A percentile compares a stretch with the other conserved stretches of the same genome.
Conservation (phyloP, 2,888 invertebrate genomes). For the Aphidoletes aphidimyza region DNA sequence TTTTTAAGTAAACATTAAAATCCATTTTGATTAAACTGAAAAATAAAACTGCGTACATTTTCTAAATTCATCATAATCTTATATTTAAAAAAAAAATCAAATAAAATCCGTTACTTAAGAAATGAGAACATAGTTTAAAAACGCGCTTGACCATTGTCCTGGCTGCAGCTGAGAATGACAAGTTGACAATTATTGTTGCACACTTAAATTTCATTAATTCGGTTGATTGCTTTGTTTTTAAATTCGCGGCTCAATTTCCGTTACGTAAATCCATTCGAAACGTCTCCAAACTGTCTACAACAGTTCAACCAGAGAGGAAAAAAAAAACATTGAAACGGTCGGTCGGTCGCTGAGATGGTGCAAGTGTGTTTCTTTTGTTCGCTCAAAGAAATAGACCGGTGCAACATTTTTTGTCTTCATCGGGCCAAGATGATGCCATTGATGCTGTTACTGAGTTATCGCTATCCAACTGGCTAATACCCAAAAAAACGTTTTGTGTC, state of each 20-base stretch:
- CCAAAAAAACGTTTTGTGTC: slow-evolving; percentile 53
- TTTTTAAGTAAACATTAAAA: not conserved
- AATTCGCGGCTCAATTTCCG: slow-evolving; percentile 38
- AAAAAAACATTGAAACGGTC: not conserved
- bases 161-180: too few relatives aligned
- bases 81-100: not conserved
- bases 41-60: not conserved
- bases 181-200: not conserved
- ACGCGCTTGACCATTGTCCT: too few relatives aligned
- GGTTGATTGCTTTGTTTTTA: slow-evolving; percentile 11
- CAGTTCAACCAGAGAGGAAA: not conserved
- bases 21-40: not conserved
- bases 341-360: not conserved
- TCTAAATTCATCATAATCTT: not conserved
- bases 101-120: not conserved
- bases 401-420: not conserved
- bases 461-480: slow-evolving; percentile 53
- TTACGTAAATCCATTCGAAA: slow-evolving; percentile 25
- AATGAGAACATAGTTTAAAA: too few relatives aligned
- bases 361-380: slow-evolving; percentile 39
- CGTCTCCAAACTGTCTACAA: slow-evolving; percentile 43
- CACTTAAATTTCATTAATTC: slow-evolving; percentile 16
- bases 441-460: slow-evolving; percentile 1
- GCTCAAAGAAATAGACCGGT: slow-evolving; percentile 43
- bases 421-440: slow-evolving; percentile 3